Conservation (phyloP, 2,888 invertebrate species). For the Andrena minutula region DNA sequence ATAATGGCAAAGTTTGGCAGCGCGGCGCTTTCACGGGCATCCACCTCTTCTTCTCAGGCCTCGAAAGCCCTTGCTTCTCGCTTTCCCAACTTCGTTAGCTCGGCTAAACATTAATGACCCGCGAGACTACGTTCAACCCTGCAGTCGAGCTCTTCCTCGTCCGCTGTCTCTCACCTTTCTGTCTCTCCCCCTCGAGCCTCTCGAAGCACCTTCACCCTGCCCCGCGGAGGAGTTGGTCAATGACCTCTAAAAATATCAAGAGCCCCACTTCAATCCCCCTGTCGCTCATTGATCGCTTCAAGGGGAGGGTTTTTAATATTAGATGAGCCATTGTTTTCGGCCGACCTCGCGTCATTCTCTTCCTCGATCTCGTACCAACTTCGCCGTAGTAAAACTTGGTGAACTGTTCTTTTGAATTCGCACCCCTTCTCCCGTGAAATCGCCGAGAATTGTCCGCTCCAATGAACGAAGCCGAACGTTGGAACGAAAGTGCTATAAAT, state of each 20-base stretch:
- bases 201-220: constrained; percentile 15
- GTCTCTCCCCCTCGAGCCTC: constrained; percentile 3
- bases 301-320: background rate
- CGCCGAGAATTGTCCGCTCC: background rate
- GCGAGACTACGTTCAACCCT: constrained; percentile 74
- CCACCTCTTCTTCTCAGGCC: background rate
- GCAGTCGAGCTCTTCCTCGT: constrained; percentile 25
- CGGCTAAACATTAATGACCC: constrained; percentile 79
- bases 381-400: background rate
- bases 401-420: background rate
- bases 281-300: background rate
- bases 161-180: constrained; percentile 17
- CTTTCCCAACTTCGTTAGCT: constrained; percentile 76
- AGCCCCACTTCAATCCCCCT: background rate
- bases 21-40: background rate
- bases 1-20: constrained; percentile 34
- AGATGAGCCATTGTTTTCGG: background rate
- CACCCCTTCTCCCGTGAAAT: background rate
- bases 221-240: constrained; percentile 21
- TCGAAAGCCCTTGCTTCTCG: constrained; percentile 59
- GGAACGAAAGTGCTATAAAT: constrained; percentile 1
- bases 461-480: background rate
- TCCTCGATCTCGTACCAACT: background rate
- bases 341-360: background rate
- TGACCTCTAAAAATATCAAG: constrained; percentile 45